A percentile compares a stretch with the other conserved stretches of the same genome.
phyloP scores from a whole-genome alignment of 2,888 invertebrate genomes.

The Drosophila stalkeri region DNA sequence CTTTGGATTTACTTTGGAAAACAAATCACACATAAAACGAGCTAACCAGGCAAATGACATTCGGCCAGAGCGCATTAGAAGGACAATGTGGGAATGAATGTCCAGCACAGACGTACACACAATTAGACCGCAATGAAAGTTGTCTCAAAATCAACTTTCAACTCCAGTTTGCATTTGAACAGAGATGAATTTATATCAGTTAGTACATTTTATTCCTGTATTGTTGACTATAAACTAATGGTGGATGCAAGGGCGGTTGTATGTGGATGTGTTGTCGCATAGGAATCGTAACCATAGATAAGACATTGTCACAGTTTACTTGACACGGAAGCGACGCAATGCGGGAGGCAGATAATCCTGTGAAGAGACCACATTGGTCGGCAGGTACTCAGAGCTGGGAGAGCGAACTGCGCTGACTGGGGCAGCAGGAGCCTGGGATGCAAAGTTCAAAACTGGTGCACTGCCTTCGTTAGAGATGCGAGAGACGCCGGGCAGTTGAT shows the following conservation, averaged over 20 bases:
- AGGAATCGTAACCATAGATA: constrained; percentile 64
- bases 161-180: constrained; percentile 13
- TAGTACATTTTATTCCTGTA: constrained; percentile 65
- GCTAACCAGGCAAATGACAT: constrained; percentile 28
- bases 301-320: constrained; percentile 47
- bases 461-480: constrained; percentile 79
- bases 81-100: not conserved
- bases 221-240: constrained; percentile 67
- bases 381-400: constrained; percentile 59
- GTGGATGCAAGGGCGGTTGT: constrained; percentile 15
- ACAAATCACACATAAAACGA: constrained; percentile 67
- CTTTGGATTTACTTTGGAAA: constrained; percentile 66
- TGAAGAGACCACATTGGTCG: constrained; percentile 44
- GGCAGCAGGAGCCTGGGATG: constrained; percentile 53
- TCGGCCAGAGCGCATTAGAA: not conserved
- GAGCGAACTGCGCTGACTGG: constrained; percentile 23
- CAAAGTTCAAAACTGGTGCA: constrained; percentile 80
- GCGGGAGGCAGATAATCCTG: constrained; percentile 71
- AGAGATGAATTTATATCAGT: constrained; percentile 39
- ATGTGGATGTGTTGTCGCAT: constrained; percentile 34
- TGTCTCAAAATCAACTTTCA: constrained; percentile 39
- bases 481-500: constrained; percentile 77
- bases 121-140: constrained; percentile 63
- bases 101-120: constrained; percentile 36
- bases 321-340: constrained; percentile 74